These are phyloP conservation scores for Nemapogon koenigi DNA, from an alignment of 2,888 invertebrate genomes.

Conservation along the genomic window DNA sequence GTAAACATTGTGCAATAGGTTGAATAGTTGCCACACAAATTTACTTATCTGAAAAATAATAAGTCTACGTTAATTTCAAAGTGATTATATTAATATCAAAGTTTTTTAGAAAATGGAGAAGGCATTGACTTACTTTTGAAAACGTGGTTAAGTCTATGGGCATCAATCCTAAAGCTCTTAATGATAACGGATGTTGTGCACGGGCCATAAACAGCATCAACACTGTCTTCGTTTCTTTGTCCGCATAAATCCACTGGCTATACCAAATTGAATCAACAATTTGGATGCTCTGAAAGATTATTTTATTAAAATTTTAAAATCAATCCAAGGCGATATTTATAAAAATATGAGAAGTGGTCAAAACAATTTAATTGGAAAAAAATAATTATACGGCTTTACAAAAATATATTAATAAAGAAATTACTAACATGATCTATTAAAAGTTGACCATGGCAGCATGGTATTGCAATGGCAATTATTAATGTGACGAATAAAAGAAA, in stretches of 20 bases:
- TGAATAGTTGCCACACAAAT: no score
- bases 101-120: no score
- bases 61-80: no score
- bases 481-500: conserved; percentile 41
- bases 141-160: conserved; percentile 47
- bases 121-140: conserved; percentile 35
- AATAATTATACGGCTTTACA: not conserved
- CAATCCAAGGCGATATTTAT: no score
- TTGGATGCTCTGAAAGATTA: conserved; percentile 31
- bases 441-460: conserved; percentile 45
- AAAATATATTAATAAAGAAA: not conserved
- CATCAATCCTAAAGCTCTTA: conserved; percentile 25
- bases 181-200: conserved; percentile 38
- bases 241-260: conserved; percentile 37
- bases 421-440: conserved; percentile 40
- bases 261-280: conserved; percentile 35
- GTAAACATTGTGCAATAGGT: no score
- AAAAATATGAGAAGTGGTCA: no score
- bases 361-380: not conserved
- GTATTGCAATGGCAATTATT: conserved; percentile 33
- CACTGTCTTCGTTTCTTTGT: conserved; percentile 30
- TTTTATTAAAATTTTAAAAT: no score
- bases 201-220: conserved; percentile 35
- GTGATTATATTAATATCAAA: no score
- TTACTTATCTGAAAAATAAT: no score